A percentile compares a stretch with the other conserved stretches of the same genome.
Evolutionary conservation across 1,140 invertebrate genomes (phyloP).

Genomic region (Solenopsis fugax): DNA sequence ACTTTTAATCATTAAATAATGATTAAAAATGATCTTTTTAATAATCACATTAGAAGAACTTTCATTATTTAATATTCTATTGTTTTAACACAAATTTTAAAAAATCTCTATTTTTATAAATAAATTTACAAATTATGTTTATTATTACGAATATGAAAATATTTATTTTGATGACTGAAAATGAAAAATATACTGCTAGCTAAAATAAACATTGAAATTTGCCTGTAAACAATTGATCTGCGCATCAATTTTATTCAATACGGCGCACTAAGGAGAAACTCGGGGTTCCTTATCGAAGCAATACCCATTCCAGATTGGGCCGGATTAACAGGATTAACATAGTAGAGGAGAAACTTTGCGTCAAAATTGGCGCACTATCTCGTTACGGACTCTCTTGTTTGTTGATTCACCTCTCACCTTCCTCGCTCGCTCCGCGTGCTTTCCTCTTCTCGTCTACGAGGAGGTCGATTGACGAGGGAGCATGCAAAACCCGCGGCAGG

Average conservation of each 20-base stretch:
- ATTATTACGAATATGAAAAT: background rate
- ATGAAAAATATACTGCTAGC: background rate
- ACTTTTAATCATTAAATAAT: too few species aligned
- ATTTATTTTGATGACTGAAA: background rate
- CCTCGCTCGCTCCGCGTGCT: conserved; percentile 15
- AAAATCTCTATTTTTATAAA: background rate
- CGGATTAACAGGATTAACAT: conserved; percentile 65
- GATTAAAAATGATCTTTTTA: background rate
- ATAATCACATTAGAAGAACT: background rate
- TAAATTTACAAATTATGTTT: background rate
- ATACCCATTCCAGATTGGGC: conserved; percentile 55
- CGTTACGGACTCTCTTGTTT: conserved; percentile 74
- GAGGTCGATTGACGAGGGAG: conserved; percentile 64
- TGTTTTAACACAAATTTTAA: conserved; percentile 12
- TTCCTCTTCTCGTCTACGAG: conserved; percentile 6
- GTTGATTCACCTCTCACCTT: conserved; percentile 61
- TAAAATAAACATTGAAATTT: conserved; percentile 13
- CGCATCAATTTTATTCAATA: conserved; percentile 48
- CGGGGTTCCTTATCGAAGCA: conserved; percentile 56
- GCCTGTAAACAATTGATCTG: conserved; percentile 17
- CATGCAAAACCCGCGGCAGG: conserved; percentile 35
- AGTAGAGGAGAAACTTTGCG: conserved; percentile 67
- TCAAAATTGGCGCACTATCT: conserved; percentile 73
- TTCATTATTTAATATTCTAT: conserved; percentile 8
- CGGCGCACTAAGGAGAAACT: conserved; percentile 42